Base-by-base conservation (phyloP, 2,888 invertebrate genomes). In the Oscheius sp. region DNA sequence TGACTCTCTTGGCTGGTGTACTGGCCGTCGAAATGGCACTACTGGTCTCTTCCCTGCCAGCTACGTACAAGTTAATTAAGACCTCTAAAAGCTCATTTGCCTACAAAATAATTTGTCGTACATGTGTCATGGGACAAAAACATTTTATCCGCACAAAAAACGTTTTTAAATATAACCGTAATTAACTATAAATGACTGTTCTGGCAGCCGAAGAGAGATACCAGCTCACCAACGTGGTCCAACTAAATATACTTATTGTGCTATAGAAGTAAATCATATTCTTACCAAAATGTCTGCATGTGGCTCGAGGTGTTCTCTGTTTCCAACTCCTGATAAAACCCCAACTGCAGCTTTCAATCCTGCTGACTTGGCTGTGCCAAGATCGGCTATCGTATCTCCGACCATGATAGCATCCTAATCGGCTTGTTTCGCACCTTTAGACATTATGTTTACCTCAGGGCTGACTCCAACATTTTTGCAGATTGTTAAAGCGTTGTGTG, bases 311-410 rank as follows among this genome's bases (percentile, higher is more conserved):
- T 84, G 79, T 48, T 84, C 76, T 29, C 69, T 77, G 20, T 76
- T 78, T 5, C 83, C 84, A 45, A 85, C 78, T 15, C 89, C 89
- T 65, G 88, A 88, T 20, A 88, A 79, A 15, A 89, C 88, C 2
- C 88, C 89, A 12, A 89, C 85, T 27, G 86, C 87, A 71, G 86
- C 87, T 25, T 88, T 87, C 15, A 89, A 82, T 23, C 86, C 84
- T 12, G 89, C 88, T 3, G 87, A 85, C 45, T 85, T 82, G 10
- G 87, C 88, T 87, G 89, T 88, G 33, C 86, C 86, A 70, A 89
- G 86, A 76, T 89, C 89, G 1, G 88, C 88, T 45, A 86, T 81
- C 5, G 88, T 88, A 78, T 89, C 89, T 2, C 89, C 89, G 4
- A 89, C 88, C 87, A 89, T 88, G 8, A 87, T 85, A 1, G 88